These are phyloP conservation scores for Karalla daura DNA, from an alignment of 2,797 vertebrate genomes.

Conservation along the genomic window DNA sequence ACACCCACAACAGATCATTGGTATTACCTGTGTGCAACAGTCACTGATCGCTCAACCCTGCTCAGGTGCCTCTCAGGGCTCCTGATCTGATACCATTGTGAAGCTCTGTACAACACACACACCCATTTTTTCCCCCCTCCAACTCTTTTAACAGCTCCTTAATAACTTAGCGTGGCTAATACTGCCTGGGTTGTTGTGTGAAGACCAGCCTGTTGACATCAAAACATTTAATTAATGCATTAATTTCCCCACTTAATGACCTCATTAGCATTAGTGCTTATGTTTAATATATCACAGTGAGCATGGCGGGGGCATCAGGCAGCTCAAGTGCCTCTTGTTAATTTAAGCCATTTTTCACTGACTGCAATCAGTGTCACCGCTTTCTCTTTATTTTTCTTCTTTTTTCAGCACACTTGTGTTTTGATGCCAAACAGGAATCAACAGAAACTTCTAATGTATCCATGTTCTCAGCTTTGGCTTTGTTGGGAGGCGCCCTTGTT, in stretches of 20 bases:
- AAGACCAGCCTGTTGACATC: conserved; percentile 37
- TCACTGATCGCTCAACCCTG: not conserved
- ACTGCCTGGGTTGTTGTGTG: conserved; percentile 1
- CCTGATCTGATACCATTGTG: not conserved
- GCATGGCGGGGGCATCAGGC: conserved; percentile 42
- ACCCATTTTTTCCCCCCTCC: conserved; percentile 11
- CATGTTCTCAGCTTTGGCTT: too few species aligned
- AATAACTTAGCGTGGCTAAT: not conserved
- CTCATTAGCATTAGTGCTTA: conserved; percentile 53
- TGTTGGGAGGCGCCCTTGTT: too few species aligned
- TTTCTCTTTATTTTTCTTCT: conserved; percentile 33
- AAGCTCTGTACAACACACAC: not conserved
- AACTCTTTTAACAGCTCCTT: not conserved
- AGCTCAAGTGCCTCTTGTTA: conserved; percentile 48
- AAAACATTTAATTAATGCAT: conserved; percentile 56
- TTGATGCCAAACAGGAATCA: conserved; percentile 14
- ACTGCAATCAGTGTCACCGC: conserved; percentile 27
- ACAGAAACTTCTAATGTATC: not conserved
- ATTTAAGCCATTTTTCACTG: conserved; percentile 48
- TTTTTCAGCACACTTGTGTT: conserved; percentile 20
- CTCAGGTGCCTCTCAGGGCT: too few species aligned
- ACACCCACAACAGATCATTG: not conserved
- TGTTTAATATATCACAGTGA: conserved; percentile 56
- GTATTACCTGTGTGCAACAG: not conserved
- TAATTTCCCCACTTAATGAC: conserved; percentile 60